Evolutionary conservation across 2,797 vertebrate species (phyloP), one percentile per base, ranked within the genome.

Genomic region (Clarias platycephalus): DNA sequence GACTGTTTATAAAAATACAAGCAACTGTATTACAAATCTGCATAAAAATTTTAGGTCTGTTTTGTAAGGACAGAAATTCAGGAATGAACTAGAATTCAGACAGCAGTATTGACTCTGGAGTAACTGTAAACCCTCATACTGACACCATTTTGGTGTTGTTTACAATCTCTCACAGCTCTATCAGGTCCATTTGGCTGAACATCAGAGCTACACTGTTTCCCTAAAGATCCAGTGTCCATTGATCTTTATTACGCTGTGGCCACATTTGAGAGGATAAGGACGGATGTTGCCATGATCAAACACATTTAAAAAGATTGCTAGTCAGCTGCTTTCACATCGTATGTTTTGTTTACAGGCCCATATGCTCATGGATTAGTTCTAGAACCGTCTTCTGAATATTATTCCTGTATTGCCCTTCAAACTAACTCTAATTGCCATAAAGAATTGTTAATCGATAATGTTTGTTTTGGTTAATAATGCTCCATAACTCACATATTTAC

Each of bases 151-250:
- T 15, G 22, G 24, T 72, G 70, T 26, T 44, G 40, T 74, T 53
- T 68, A 68, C 67, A 26, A 53, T 26, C 24, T 24, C 24, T 72
- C 70, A 72, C 70, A 72, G 12, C 22, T 72, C 40, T 37, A 37
- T 37, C 18, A 22, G 66, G 37, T 37, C 34, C 7, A 34, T 34
- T 68, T 72, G 40, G 40, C 24, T 72, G 24, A 40, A 72, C 12
- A 71, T 71, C 37, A 71, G 24, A 22, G 37, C 34, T 74, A 18
- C 71, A 28, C n/a, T 75, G 49, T 72, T n/a, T 74, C 49, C 53
- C 28, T 55, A 75, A 49, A 75, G 72, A 57, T 75, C 16, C 26
- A 22, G 7, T 31, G 53, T 10, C 53, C 31, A 57, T 57, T 75
- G 72, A 31, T 57, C 53, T 12, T 53, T 8, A 28, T n/a, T 74